phyloP scores from a whole-genome alignment of 2,888 invertebrate genomes.

The Ctenicera cuprea region DNA sequence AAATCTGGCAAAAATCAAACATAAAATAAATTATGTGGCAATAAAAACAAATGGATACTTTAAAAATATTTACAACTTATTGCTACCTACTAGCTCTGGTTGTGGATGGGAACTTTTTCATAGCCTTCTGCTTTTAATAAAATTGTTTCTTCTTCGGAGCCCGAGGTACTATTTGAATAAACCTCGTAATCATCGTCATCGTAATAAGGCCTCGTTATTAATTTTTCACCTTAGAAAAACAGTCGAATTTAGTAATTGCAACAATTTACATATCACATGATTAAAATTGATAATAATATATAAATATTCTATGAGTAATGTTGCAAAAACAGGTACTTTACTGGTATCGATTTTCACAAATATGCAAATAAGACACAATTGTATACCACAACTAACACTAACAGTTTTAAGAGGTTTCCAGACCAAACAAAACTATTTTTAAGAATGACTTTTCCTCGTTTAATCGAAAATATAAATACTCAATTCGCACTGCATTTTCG shows the following conservation, averaged over 20 bases:
- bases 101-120: constrained; percentile 52
- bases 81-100: constrained; percentile 12
- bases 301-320: no score
- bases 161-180: constrained; percentile 57
- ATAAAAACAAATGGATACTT: neutral
- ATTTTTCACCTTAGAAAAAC: constrained; percentile 62
- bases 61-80: neutral
- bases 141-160: constrained; percentile 60
- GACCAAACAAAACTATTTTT: no score
- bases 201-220: constrained; percentile 78
- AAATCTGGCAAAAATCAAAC: neutral
- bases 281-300: neutral
- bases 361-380: no score
- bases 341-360: no score
- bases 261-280: neutral
- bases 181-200: constrained; percentile 78
- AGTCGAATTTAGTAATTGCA: neutral
- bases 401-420: no score
- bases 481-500: no score
- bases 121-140: constrained; percentile 51
- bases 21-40: neutral
- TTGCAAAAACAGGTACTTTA: no score
- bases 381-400: no score
- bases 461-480: no score
- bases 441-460: no score